Evolutionary conservation across 1,140 invertebrate species (phyloP), one percentile per base, ranked within the genome.

Genomic region (Trachymyrmex cornetzi): DNA sequence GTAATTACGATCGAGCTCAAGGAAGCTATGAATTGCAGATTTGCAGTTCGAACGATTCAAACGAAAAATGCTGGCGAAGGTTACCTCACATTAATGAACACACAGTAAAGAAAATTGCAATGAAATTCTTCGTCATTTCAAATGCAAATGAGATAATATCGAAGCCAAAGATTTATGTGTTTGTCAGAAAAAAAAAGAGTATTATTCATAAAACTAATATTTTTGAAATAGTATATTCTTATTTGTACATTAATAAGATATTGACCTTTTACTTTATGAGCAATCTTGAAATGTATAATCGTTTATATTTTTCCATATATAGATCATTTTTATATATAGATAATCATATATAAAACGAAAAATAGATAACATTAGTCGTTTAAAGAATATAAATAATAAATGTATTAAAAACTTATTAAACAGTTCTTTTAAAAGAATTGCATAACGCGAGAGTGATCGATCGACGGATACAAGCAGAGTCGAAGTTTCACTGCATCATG

Each of bases 1-100:
- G 79, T 75, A 88, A 74, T 86, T 85, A 59, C 71, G 24, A 72
- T 81, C 64, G 50, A 79, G 85, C 55, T 48, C 61, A 57, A 57
- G 71, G 77, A 90, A 90, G 89, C 82, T 86, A 90, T 88, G 89
- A 90, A 90, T 34, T 30, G 84, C 77, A 81, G 48, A 88, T 85
- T 69, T 34, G 63, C 77, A 50, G 30, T 80, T 59, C 24, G 80
- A 81, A 81, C 34, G 44, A 82, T 82, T 82, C 80, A 57, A 84
- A 84, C 69, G 16, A 84, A 75, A 84, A 75, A 50, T 48, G 24
- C 27, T 48, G 14, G 5, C 69, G 44, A 84, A 84, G 69, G 27
- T 84, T 84, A 84, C 48, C 44, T 75, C 69, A 34, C 66, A 22
- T 82, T 24, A n/a, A 50, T 48, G 44, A 74, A 74, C 14, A 27